phyloP scores from a whole-genome alignment of 2,113 vertebrate genomes.

The Eptesicus fuscus region DNA sequence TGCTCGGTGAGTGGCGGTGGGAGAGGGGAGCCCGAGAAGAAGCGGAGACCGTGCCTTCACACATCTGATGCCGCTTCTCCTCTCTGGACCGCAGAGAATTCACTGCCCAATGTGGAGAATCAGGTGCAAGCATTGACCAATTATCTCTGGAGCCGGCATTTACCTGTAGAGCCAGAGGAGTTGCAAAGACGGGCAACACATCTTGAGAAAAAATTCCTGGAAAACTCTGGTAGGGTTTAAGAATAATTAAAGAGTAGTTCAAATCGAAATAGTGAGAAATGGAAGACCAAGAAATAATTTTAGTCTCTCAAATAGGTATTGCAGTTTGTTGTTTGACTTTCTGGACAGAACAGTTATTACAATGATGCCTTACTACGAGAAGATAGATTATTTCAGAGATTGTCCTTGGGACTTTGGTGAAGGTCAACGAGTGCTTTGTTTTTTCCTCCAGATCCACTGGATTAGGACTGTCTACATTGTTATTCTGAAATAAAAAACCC shows the following conservation, averaged over 20 bases:
- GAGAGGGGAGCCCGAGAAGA: background rate
- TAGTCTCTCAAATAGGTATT: background rate
- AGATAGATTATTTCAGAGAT: background rate
- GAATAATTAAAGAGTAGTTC: background rate
- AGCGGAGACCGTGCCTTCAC: background rate
- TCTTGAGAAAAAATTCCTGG: slow-evolving; percentile 81
- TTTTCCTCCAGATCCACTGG: background rate
- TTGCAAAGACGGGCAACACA: slow-evolving; percentile 79
- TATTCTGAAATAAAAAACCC: slow-evolving; percentile 32
- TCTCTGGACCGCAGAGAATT: slow-evolving; percentile 73
- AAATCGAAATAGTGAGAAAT: background rate
- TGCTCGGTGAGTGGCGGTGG: slow-evolving; percentile 78
- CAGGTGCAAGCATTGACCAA: slow-evolving; percentile 78
- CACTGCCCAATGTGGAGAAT: slow-evolving; percentile 75
- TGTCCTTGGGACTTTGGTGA: background rate
- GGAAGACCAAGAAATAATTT: background rate
- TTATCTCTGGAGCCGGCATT: slow-evolving; percentile 91
- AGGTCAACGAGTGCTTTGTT: background rate
- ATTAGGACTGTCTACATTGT: background rate
- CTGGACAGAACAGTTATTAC: background rate
- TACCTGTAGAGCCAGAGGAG: slow-evolving; percentile 77
- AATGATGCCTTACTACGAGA: background rate
- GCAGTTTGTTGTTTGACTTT: background rate
- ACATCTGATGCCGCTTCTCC: background rate
- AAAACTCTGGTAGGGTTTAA: slow-evolving; percentile 37